These are phyloP conservation scores for Arothron firmamentum DNA, from an alignment of 2,113 vertebrate species.

Conservation along the genomic window DNA sequence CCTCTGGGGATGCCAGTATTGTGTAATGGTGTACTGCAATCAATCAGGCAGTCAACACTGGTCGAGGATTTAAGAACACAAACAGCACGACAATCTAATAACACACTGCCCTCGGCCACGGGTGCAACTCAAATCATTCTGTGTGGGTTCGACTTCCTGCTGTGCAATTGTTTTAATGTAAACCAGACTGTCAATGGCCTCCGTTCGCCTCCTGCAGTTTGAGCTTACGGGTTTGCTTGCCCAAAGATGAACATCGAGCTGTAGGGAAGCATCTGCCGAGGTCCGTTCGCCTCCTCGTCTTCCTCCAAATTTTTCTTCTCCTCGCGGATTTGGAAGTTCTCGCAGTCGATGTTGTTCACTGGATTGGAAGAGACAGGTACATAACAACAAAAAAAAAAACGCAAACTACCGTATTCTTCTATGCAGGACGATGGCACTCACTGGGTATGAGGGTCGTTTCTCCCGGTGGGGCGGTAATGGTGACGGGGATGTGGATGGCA, in stretches of 20 bases:
- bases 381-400: not conserved
- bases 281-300: conserved; percentile 74
- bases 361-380: conserved; percentile 18
- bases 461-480: conserved; percentile 72
- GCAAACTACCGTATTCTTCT: not conserved
- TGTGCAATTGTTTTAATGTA: too few relatives aligned
- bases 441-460: conserved; percentile 67
- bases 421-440: conserved; percentile 24
- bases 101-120: too few relatives aligned
- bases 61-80: too few relatives aligned
- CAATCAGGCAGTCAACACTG: too few relatives aligned
- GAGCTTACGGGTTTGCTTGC: conserved; percentile 90
- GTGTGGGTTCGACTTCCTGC: too few relatives aligned
- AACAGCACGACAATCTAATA: too few relatives aligned
- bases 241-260: conserved; percentile 97
- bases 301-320: conserved; percentile 90
- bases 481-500: conserved; percentile 83
- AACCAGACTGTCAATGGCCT: too few relatives aligned
- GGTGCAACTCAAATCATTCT: too few relatives aligned
- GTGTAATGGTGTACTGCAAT: too few relatives aligned
- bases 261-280: conserved; percentile 88
- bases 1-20: too few relatives aligned
- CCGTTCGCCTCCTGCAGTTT: not conserved
- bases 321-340: conserved; percentile 76
- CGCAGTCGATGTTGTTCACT: conserved; percentile 85